Evolutionary conservation across 2,888 invertebrate genomes (phyloP), one percentile per base, ranked within the genome.

Genomic region (Pammene fasciana): DNA sequence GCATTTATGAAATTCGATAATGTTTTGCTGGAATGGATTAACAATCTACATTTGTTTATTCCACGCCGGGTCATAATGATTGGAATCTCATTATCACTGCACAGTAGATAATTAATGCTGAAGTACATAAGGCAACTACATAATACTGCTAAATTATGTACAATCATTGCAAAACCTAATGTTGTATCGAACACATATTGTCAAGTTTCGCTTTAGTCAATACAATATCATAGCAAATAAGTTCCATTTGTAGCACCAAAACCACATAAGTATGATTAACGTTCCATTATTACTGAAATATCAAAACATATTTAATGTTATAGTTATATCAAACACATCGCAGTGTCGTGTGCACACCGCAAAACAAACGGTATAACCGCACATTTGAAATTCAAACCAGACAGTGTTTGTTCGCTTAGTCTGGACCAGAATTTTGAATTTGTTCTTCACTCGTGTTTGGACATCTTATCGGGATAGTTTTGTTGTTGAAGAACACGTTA

Each of bases 341-440:
- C 66, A 34, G 65, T 67, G 72, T 73, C 73, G 70, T 66, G 48
- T 70, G 68, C 73, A 73, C 72, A 66, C 70, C 71, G 71, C 73
- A 68, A 72, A 73, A 74, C 74, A 74, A 76, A 79, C 76, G 72
- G 75, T 76, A 73, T 74, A 75, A 72, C 72, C 75, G 62, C 73
- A 70, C 46, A 79, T 79, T 70, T 78, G 78, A 79, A 78, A 72
- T 80, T 79, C 76, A 80, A 79, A 79, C 72, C 72, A 71, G 73
- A 71, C 7, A 13, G 72, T 71, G 68, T 72, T 74, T 65, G 64
- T 48, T 59, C 65, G 54, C 59, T 65, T 65, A 59, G 34, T 59
- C 52, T 10, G 38, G 14, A 38, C 54, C 54, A 70, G 68, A 70
- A 46, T 57, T 65, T 70, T 46, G 36, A 59, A 54, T 18, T 59